phyloP scores from a whole-genome alignment of 1,140 invertebrate species.

The Pygmarrhopalites habei region DNA sequence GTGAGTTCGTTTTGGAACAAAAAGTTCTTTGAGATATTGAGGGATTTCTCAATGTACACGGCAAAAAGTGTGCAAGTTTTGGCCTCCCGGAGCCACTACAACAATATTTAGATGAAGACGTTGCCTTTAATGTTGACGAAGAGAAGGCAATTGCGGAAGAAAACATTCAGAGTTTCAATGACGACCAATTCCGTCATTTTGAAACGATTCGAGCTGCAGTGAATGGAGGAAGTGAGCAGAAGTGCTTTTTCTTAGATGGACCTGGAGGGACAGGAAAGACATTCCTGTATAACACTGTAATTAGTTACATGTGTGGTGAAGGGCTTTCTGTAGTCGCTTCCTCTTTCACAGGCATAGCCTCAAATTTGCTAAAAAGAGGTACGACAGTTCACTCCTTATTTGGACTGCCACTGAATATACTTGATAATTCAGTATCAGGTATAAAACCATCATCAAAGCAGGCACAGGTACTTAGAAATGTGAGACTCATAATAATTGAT shows the following conservation, averaged over 20 bases:
- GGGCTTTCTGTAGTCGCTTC: neutral
- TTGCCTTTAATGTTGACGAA: slow-evolving; percentile 17
- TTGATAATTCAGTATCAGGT: neutral
- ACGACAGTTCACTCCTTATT: slow-evolving; percentile 17
- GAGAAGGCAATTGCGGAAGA: slow-evolving; percentile 38
- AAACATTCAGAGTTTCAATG: slow-evolving; percentile 32
- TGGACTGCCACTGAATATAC: slow-evolving; percentile 5
- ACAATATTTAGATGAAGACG: slow-evolving; percentile 8
- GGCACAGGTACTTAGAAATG: neutral
- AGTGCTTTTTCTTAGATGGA: slow-evolving; percentile 15
- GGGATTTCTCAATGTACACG: neutral
- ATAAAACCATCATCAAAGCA: neutral
- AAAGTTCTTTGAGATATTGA: slow-evolving; percentile 6
- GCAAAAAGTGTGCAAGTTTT: neutral
- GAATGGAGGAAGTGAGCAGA: neutral
- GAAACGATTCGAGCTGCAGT: neutral
- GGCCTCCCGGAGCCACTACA: neutral
- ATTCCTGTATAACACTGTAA: slow-evolving; percentile 5
- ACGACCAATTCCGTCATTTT: neutral
- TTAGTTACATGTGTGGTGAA: neutral
- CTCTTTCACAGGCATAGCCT: slow-evolving; percentile 19
- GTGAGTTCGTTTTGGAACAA: too few relatives aligned
- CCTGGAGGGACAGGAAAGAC: slow-evolving; percentile 20
- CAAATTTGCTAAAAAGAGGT: slow-evolving; percentile 14
- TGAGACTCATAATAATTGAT: slow-evolving; percentile 7